These are phyloP conservation scores for Cephus pygmeus DNA, from an alignment of 2,888 invertebrate species.

Conservation along the genomic window DNA sequence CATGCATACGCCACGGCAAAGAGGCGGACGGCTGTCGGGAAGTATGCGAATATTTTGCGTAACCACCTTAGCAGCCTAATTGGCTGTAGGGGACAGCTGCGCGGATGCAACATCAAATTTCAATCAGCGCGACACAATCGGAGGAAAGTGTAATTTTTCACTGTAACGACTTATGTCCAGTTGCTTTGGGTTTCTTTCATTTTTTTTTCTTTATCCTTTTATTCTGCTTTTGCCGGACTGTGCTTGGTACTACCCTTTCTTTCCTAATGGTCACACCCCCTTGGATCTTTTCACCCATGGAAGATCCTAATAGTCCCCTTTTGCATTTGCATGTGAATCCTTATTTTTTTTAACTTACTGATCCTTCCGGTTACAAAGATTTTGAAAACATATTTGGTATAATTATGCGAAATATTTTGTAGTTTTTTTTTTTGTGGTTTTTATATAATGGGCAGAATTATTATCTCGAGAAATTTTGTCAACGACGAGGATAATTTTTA, in stretches of 20 bases:
- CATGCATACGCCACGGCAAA: neutral
- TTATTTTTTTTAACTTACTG: conserved; percentile 11
- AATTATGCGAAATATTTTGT: neutral
- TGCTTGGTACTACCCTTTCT: conserved; percentile 26
- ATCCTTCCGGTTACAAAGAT: neutral
- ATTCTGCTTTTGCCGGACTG: conserved; percentile 33
- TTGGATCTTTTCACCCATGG: conserved; percentile 26
- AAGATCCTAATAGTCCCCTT: neutral
- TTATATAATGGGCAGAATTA: neutral
- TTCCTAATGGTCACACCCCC: conserved; percentile 52
- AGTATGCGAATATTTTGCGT: neutral
- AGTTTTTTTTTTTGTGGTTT: neutral
- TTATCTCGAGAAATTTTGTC: neutral
- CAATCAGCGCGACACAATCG: conserved; percentile 44
- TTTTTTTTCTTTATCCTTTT: conserved; percentile 22
- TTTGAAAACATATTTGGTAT: neutral
- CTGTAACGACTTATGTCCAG: conserved; percentile 46
- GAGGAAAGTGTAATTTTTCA: conserved; percentile 59
- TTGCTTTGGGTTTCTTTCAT: conserved; percentile 19
- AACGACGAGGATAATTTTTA: neutral
- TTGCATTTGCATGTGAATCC: conserved; percentile 59
- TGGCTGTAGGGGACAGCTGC: conserved; percentile 28
- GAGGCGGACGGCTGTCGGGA: neutral
- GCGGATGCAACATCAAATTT: conserved; percentile 50
- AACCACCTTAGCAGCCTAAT: neutral